Evolutionary conservation across 2,888 invertebrate species (phyloP).

Genomic region (Cerceris rybyensis): DNA sequence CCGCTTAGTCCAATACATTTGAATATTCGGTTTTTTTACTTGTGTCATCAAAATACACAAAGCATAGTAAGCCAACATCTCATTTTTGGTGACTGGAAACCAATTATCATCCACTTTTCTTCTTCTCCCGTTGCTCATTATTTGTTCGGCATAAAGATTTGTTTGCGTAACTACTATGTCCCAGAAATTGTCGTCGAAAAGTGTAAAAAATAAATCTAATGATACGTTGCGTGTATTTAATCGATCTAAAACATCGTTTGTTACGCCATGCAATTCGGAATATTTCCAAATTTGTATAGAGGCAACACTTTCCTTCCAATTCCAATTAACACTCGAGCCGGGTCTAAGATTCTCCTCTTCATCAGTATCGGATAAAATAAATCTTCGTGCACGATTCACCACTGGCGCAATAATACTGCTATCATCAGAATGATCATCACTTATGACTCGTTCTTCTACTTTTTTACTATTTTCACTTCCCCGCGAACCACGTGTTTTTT

Average conservation of each 20-base stretch:
- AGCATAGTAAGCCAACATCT: constrained; percentile 57
- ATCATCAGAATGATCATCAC: constrained; percentile 36
- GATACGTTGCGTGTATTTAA: constrained; percentile 14
- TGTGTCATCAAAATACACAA: constrained; percentile 62
- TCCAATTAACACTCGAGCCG: constrained; percentile 24
- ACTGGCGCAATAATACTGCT: constrained; percentile 41
- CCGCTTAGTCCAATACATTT: constrained; percentile 58
- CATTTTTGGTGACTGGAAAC: constrained; percentile 48
- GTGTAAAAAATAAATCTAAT: constrained; percentile 34
- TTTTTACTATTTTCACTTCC: constrained; percentile 27
- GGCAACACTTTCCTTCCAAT: constrained; percentile 39
- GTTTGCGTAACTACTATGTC: constrained; percentile 37
- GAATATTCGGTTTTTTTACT: constrained; percentile 59
- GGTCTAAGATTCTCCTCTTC: constrained; percentile 29
- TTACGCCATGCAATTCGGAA: constrained; percentile 28
- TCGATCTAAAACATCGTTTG: constrained; percentile 31
- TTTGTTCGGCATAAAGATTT: constrained; percentile 44
- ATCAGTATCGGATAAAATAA: constrained; percentile 32
- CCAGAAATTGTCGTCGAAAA: constrained; percentile 40
- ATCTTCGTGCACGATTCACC: constrained; percentile 30
- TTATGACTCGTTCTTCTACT: constrained; percentile 21
- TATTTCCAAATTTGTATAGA: constrained; percentile 39
- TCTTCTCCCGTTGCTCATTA: constrained; percentile 35
- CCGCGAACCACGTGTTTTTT: constrained; percentile 30
- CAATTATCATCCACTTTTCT: constrained; percentile 46